A percentile compares a stretch with the other conserved stretches of the same genome.
phyloP scores from a whole-genome alignment of 2,888 invertebrate species.

The Cephonodes hylas region DNA sequence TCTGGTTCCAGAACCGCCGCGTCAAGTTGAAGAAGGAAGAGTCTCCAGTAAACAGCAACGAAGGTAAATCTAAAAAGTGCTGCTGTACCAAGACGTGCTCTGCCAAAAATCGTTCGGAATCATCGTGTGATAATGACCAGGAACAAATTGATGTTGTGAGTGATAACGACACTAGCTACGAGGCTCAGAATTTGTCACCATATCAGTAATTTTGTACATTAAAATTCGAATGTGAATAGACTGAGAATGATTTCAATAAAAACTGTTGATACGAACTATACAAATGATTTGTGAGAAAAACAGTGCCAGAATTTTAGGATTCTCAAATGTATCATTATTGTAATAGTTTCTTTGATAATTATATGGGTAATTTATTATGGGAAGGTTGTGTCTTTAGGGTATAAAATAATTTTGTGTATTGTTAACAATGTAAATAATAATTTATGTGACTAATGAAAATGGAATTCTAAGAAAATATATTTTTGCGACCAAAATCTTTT shows the following conservation, averaged over 20 bases:
- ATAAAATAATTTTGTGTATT: constrained; percentile 37
- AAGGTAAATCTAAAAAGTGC: constrained; percentile 59
- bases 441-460: constrained; percentile 45
- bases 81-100: constrained; percentile 65
- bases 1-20: constrained; percentile 96
- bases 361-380: not conserved
- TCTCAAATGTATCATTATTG: too few relatives aligned
- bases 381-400: not conserved
- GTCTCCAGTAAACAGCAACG: constrained; percentile 68
- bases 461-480: not conserved
- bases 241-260: too few relatives aligned
- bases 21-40: constrained; percentile 97
- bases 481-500: not conserved
- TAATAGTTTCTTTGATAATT: not conserved
- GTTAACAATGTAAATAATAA: constrained; percentile 60
- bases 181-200: constrained; percentile 57
- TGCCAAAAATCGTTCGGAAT: constrained; percentile 44
- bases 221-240: not conserved
- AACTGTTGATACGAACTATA: too few relatives aligned
- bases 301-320: not conserved
- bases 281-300: too few relatives aligned
- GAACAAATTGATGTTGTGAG: constrained; percentile 75
- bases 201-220: not conserved
- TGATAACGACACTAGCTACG: constrained; percentile 61
- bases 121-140: constrained; percentile 61